These are phyloP conservation scores for Nomada fabriciana DNA, from an alignment of 2,888 invertebrate species.

Conservation along the genomic window DNA sequence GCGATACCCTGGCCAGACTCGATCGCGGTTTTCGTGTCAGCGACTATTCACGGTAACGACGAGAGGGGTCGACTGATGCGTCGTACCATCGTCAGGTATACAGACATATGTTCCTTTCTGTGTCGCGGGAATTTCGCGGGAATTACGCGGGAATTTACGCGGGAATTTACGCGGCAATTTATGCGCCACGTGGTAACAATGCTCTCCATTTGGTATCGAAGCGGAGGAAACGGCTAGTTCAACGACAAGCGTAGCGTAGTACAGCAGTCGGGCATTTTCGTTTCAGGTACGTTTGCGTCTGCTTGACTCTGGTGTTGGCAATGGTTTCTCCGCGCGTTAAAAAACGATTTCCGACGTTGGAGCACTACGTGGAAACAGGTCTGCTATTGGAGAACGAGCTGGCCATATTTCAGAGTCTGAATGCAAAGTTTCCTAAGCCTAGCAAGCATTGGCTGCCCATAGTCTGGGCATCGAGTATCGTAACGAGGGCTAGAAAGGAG, in stretches of 20 bases:
- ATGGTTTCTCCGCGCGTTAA: conserved; percentile 95
- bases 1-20: conserved; percentile 88
- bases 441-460: conserved; percentile 96
- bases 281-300: conserved; percentile 88
- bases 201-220: no score
- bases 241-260: neutral
- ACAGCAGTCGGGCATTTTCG: no score
- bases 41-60: conserved; percentile 87
- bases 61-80: conserved; percentile 86
- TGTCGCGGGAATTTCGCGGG: neutral
- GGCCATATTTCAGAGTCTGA: conserved; percentile 91
- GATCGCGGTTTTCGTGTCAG: conserved; percentile 86
- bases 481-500: conserved; percentile 95
- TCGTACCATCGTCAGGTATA: conserved; percentile 85
- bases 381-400: conserved; percentile 93
- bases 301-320: conserved; percentile 94
- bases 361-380: conserved; percentile 94
- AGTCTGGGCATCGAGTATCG: conserved; percentile 96
- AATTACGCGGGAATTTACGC: no score
- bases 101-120: neutral
- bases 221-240: neutral
- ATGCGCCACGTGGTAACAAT: no score
- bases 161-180: no score
- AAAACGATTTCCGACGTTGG: conserved; percentile 93
- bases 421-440: conserved; percentile 92